Evolutionary conservation across 1,140 invertebrate species (phyloP), one percentile per base, ranked within the genome.

Genomic region (Panagrolaimus sp.): DNA sequence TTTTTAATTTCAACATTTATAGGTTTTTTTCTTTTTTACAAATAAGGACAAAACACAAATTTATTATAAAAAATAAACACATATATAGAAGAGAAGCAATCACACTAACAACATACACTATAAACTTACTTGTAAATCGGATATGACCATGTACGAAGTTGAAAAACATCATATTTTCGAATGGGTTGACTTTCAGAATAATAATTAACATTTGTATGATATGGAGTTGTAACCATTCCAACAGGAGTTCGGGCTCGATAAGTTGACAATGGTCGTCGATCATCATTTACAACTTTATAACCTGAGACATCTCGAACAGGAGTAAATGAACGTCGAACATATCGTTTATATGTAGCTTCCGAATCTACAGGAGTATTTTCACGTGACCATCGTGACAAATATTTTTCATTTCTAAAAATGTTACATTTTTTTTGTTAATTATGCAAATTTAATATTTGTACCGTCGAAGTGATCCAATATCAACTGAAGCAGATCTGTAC

Each of bases 91-190:
- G n/a, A n/a, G 32, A 38, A 38, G 32, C 2, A 38, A 38, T 38
- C 32, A 38, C 32, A 4, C 32, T 38, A 38, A 38, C 32, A 38
- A 2, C 7, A 38, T 4, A 38, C 2, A 38, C 32, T n/a, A n/a
- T n/a, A n/a, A 32, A 67, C 69, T 24, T 65, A 79, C 76, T 77
- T 77, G 55, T 79, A 74, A 67, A 77, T 77, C 14, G 76, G 76
- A 63, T 77, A 77, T 12, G 76, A 75, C 68, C 76, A 77, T n/a
- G 76, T 77, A 10, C 76, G 64, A 7, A 78, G 48, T 67, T 79
- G 77, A 45, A 77, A 77, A 12, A 77, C 77, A 43, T 77, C 76
- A 62, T 77, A 77, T 65, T 77, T 77, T 15, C 76, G 45, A 32
- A 77, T 64, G 28, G 76, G 76, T 58, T 77, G 70, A 63, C 68